These are phyloP conservation scores for Mesorhabditis spiculigera DNA, from an alignment of 2,888 invertebrate species.

Conservation along the genomic window DNA sequence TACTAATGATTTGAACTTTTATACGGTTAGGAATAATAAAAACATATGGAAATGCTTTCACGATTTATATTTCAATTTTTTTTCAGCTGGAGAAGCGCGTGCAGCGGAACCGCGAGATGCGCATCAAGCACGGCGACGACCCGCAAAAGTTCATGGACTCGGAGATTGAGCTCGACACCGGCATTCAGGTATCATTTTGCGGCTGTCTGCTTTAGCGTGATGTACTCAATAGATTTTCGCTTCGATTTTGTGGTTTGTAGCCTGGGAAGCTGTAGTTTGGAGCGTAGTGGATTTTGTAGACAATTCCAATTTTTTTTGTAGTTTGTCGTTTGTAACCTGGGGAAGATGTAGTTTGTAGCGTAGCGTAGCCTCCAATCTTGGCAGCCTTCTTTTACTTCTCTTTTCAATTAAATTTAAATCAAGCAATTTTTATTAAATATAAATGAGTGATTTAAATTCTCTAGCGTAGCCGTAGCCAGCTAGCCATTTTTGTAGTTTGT, in stretches of 20 bases:
- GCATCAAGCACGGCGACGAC: conserved; percentile 86
- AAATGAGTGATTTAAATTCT: too few relatives aligned
- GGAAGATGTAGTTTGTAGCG: too few relatives aligned
- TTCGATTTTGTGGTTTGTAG: not conserved
- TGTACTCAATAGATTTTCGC: not conserved
- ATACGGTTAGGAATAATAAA: not conserved
- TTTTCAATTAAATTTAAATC: too few relatives aligned
- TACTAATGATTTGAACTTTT: not conserved
- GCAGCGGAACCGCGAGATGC: conserved; percentile 89
- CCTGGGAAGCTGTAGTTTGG: not conserved
- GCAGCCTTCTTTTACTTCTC: too few relatives aligned
- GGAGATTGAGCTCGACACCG: conserved; percentile 85
- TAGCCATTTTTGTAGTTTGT: too few relatives aligned
- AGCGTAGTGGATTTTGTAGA: not conserved
- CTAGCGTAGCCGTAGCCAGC: too few relatives aligned
- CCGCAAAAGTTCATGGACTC: conserved; percentile 82
- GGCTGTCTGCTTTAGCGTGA: not conserved
- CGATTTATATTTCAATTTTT: not conserved
- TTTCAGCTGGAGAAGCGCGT: conserved; percentile 76
- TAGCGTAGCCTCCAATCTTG: too few relatives aligned
- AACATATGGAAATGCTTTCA: not conserved
- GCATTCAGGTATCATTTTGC: conserved; percentile 63
- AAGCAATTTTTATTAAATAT: too few relatives aligned
- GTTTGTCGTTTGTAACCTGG: too few relatives aligned
- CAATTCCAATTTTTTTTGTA: too few relatives aligned